Evolutionary conservation across 2,888 invertebrate species (phyloP), one percentile per base, ranked within the genome.

Genomic region (Dorcus parallelipipedus): DNA sequence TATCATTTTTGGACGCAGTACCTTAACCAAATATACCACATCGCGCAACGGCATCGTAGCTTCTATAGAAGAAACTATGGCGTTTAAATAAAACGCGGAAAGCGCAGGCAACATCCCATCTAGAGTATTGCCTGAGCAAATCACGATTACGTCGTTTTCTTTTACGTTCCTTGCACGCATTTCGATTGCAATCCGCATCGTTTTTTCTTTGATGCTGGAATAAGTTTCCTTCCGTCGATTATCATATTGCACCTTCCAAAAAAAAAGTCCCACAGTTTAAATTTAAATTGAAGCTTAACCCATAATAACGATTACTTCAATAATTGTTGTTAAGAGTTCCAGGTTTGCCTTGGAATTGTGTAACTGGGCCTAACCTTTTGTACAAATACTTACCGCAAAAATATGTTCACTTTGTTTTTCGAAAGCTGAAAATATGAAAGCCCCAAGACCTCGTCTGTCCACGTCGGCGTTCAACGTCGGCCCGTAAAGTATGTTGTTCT

Each of bases 121-220:
- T 1, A 79, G 26, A 41, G 79, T 78, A 56, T 76, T 80, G 0
- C 76, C 76, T 3, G 77, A 79, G 73, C 80, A 79, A 2, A 80
- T 49, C 0, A 76, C 66, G 53, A 82, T 74, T 3, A 81, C 78
- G 56, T 81, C 81, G 2, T 77, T 78, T 6, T 51, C 52, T 50
- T 70, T 58, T 2, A 81, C 52, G 4, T 80, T 80, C 26, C 75
- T 53, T 3, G 71, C 73, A 39, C 55, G 70, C 47, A 82, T 67
- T 8, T 76, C 71, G 5, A 67, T 73, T 0, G 82, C 82, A 57
- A 80, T 78, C 17, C 73, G 70, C 4, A 80, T 73, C 1, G 79
- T 72, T 20, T 79, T 72, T 14, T 73, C 66, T 2, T 79, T 61
- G 0, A 75, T 71, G 4, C 78, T 77, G 2, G 66, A 71, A 42